Percentiles rank a stretch among this genome's conserved stretches.
Evolutionary conservation across 2,888 invertebrate species (phyloP).

Genomic region (Luperina testacea): DNA sequence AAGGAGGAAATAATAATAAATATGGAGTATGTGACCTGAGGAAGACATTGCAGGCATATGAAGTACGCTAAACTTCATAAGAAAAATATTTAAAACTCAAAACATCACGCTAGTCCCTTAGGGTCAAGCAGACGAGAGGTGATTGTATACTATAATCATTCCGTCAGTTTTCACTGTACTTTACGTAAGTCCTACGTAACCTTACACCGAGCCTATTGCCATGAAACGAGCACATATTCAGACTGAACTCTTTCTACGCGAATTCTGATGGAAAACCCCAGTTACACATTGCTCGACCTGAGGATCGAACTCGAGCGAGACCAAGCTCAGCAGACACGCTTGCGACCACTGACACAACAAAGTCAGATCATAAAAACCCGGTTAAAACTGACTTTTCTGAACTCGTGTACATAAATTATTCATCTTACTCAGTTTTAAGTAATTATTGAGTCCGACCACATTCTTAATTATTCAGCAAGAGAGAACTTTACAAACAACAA

Average conservation of each 20-base stretch:
- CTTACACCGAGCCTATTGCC: background rate
- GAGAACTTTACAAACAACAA: conserved; percentile 24
- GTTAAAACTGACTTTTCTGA: background rate
- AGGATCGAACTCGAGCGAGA: background rate
- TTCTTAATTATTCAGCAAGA: conserved; percentile 31
- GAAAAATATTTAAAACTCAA: background rate
- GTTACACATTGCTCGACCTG: background rate
- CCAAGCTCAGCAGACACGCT: too few relatives aligned
- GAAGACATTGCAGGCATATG: background rate
- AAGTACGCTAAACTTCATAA: background rate
- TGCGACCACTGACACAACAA: background rate
- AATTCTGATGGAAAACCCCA: background rate
- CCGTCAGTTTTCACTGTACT: background rate
- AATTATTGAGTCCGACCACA: conserved; percentile 19
- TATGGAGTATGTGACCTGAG: too few relatives aligned
- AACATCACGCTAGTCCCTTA: background rate
- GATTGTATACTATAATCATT: background rate
- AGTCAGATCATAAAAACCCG: background rate
- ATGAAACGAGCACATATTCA: background rate
- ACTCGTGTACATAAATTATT: background rate
- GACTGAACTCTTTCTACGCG: background rate
- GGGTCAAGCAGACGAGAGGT: background rate
- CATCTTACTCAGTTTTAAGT: background rate
- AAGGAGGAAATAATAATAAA: background rate
- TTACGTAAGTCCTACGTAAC: too few relatives aligned